These are phyloP conservation scores for Pomatorhinus ruficollis DNA, from an alignment of 2,113 vertebrate species.

Conservation along the genomic window DNA sequence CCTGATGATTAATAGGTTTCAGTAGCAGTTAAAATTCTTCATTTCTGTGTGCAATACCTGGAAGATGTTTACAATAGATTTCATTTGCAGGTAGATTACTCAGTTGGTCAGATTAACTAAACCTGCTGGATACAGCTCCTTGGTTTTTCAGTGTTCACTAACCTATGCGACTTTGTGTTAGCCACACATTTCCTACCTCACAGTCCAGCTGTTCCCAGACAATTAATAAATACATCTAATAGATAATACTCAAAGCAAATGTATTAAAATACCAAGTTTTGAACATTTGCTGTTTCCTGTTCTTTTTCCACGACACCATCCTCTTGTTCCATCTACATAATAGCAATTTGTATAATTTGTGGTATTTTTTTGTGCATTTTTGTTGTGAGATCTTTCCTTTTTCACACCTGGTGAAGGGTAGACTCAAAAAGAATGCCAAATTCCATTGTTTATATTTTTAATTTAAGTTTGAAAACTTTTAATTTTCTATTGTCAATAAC, in stretches of 20 bases:
- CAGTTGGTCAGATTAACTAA: neutral
- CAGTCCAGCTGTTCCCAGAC: neutral
- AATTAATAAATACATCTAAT: neutral
- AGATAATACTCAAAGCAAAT: neutral
- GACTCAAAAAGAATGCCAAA: neutral
- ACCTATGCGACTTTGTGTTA: neutral
- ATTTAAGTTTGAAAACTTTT: neutral
- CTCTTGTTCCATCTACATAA: neutral
- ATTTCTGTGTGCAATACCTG: neutral
- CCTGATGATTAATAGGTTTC: neutral
- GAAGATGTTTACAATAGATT: neutral
- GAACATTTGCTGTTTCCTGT: neutral
- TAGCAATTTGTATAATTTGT: neutral
- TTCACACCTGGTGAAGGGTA: neutral
- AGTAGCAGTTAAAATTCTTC: neutral
- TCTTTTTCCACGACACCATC: neutral
- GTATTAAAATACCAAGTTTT: neutral
- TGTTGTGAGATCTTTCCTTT: neutral
- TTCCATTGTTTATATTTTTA: neutral
- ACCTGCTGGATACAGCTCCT: neutral
- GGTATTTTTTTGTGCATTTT: neutral
- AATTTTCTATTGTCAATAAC: neutral
- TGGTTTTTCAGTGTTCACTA: neutral
- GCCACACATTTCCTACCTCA: neutral
- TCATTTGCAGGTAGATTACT: slow-evolving; percentile 5